These are phyloP conservation scores for Salmo trutta DNA, from an alignment of 2,797 vertebrate species.

Conservation along the genomic window DNA sequence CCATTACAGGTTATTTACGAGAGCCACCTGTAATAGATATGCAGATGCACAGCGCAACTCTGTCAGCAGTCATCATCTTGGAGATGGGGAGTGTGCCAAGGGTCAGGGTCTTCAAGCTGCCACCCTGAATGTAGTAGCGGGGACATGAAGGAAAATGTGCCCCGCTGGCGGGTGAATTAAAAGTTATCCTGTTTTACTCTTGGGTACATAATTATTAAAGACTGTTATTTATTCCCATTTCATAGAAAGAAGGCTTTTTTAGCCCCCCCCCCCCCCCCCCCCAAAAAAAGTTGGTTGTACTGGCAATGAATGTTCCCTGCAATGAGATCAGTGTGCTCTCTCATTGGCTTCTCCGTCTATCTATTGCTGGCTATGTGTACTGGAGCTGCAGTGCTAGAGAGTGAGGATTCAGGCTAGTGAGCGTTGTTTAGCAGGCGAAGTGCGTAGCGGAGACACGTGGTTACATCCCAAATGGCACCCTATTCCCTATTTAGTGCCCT, in stretches of 20 bases:
- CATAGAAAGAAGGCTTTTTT: background rate
- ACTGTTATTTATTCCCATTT: background rate
- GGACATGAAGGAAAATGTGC: constrained; percentile 52
- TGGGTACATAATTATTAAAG: background rate
- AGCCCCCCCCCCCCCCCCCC: too few relatives aligned
- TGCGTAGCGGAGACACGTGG: background rate
- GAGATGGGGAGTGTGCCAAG: constrained; percentile 57
- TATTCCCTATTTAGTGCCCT: background rate
- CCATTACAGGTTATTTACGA: constrained; percentile 72
- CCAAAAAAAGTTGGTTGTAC: too few relatives aligned
- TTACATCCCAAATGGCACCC: background rate
- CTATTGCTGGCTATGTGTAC: background rate
- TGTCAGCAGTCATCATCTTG: constrained; percentile 49
- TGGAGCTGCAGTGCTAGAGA: background rate
- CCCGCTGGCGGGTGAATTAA: constrained; percentile 15
- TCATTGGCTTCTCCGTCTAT: background rate
- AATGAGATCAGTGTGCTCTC: background rate
- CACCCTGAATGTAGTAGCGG: constrained; percentile 29
- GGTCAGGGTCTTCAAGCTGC: background rate
- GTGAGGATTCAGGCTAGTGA: background rate
- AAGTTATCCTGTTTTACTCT: background rate
- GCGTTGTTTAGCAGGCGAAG: background rate
- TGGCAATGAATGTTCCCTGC: background rate
- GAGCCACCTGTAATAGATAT: constrained; percentile 66
- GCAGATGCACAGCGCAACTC: constrained; percentile 55